phyloP scores from a whole-genome alignment of 2,888 invertebrate species.

The Syrista parreyssii region DNA sequence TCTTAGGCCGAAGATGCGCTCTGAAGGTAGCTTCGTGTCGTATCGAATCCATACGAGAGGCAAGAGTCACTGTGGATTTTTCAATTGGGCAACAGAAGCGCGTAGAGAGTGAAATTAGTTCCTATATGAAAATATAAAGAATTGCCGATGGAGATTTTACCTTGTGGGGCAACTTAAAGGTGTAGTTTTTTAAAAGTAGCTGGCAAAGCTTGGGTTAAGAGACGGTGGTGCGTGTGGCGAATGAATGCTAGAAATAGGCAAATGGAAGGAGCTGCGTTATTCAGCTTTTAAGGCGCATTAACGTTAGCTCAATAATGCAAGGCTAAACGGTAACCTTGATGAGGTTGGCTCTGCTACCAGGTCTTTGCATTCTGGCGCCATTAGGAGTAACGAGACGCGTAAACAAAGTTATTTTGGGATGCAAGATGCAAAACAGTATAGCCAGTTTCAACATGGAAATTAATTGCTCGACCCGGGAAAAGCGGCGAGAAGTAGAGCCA shows the following conservation, averaged over 20 bases:
- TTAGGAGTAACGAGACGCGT: constrained; percentile 32
- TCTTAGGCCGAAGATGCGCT: constrained; percentile 42
- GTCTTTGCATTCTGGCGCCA: not conserved
- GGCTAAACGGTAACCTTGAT: constrained; percentile 41
- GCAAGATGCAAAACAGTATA: not conserved
- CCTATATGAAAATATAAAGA: not conserved
- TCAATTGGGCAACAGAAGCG: not conserved
- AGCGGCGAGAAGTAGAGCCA: not conserved
- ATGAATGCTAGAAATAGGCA: not conserved
- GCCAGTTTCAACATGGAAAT: not conserved
- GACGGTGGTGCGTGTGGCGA: not conserved
- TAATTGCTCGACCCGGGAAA: not conserved
- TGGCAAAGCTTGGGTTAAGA: not conserved
- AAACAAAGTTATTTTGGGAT: constrained; percentile 39
- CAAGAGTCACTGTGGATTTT: not conserved
- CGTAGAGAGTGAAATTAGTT: not conserved
- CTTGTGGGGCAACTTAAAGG: not conserved
- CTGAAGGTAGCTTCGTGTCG: constrained; percentile 4
- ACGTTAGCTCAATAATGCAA: constrained; percentile 49
- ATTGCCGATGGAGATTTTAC: not conserved
- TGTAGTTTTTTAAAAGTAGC: not conserved
- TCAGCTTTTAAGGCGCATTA: constrained; percentile 41
- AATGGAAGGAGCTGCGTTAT: not conserved
- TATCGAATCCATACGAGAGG: not conserved
- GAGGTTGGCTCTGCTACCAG: constrained; percentile 24